phyloP scores from a whole-genome alignment of 2,797 vertebrate species.

The Gymnoscopelus braueri region DNA sequence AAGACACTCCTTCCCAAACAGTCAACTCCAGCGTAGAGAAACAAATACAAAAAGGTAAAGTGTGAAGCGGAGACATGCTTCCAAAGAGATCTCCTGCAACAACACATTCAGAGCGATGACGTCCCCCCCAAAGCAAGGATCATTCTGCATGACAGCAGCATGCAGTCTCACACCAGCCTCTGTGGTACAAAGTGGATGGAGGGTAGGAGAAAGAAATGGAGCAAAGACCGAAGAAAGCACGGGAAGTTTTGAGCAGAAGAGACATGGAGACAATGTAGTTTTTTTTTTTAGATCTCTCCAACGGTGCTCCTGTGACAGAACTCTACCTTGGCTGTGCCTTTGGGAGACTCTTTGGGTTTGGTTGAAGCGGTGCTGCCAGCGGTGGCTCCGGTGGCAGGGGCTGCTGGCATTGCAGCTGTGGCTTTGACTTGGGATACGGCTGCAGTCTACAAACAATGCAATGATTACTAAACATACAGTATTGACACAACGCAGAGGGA shows the following conservation, averaged over 20 bases:
- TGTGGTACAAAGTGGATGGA: neutral
- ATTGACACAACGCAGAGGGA: constrained; percentile 3
- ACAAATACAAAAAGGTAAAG: no score
- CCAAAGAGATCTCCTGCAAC: neutral
- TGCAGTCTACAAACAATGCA: constrained; percentile 67
- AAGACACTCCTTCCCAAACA: neutral
- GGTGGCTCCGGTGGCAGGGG: constrained; percentile 23
- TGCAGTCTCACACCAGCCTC: neutral
- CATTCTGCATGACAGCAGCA: neutral
- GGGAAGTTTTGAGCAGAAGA: constrained; percentile 1
- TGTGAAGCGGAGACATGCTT: neutral
- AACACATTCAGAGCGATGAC: neutral
- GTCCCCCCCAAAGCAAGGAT: neutral
- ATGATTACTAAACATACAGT: constrained; percentile 31
- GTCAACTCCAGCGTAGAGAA: constrained; percentile 12
- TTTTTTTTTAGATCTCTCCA: neutral
- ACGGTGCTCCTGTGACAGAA: neutral
- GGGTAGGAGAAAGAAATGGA: constrained; percentile 5
- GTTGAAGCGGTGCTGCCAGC: constrained; percentile 14
- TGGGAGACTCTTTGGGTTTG: constrained; percentile 54
- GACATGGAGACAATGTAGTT: neutral
- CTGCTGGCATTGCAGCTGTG: constrained; percentile 24
- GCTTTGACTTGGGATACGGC: constrained; percentile 58
- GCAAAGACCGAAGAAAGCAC: neutral
- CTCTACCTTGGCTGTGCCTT: constrained; percentile 70